Conservation (phyloP, 2,888 invertebrate genomes). For the Cerastis rubricosa region DNA sequence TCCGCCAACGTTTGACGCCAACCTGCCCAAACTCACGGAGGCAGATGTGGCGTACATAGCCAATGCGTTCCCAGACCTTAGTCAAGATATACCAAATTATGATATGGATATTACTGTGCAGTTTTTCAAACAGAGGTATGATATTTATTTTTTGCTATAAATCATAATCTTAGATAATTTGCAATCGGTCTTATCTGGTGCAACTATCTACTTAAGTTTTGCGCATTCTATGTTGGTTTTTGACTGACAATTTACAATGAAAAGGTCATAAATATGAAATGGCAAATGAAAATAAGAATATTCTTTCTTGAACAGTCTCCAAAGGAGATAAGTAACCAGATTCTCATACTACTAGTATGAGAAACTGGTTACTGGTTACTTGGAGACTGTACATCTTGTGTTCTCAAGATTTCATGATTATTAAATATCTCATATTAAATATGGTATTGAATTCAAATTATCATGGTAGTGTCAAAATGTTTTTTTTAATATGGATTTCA, state of each 20-base stretch:
- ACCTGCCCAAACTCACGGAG: conserved; percentile 92
- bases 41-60: conserved; percentile 92
- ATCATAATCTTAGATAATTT: not conserved
- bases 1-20: conserved; percentile 94
- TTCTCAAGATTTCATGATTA: not conserved
- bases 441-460: not conserved
- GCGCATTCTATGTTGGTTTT: not conserved
- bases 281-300: not conserved
- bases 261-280: not conserved
- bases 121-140: conserved; percentile 92
- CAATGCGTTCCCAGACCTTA: conserved; percentile 92
- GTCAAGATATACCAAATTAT: conserved; percentile 92
- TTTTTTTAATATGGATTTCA: conserved; percentile 53
- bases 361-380: no score
- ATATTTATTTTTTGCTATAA: not conserved
- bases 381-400: not conserved
- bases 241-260: not conserved
- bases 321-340: no score
- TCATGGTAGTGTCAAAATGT: not conserved
- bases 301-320: not conserved
- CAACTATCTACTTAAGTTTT: not conserved
- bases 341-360: no score
- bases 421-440: no score
- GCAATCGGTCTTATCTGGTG: no score
- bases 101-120: conserved; percentile 93